Percentiles rank a stretch among this genome's conserved stretches.
phyloP scores from a whole-genome alignment of 2,113 vertebrate genomes.

The Proterorhinus semilunaris region DNA sequence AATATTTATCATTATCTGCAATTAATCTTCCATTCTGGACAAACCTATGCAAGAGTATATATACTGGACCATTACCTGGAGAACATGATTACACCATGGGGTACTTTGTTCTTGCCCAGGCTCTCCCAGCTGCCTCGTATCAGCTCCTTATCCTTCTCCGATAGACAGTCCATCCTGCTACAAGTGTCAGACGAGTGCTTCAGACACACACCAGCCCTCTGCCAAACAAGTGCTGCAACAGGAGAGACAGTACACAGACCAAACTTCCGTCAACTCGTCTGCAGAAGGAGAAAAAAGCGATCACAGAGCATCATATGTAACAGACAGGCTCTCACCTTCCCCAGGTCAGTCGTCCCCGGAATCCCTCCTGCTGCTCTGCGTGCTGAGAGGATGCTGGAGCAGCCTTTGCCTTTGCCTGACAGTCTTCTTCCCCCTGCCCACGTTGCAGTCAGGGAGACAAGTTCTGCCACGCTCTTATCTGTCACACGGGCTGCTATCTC shows the following conservation, averaged over 20 bases:
- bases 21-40: background rate
- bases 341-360: constrained; percentile 65
- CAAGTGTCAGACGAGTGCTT: constrained; percentile 43
- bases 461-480: constrained; percentile 70
- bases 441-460: constrained; percentile 64
- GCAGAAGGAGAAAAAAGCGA: constrained; percentile 50
- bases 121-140: constrained; percentile 90
- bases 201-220: constrained; percentile 46
- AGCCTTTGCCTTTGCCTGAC: constrained; percentile 62
- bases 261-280: constrained; percentile 60
- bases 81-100: constrained; percentile 89
- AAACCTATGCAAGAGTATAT: background rate
- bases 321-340: constrained; percentile 67
- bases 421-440: constrained; percentile 63
- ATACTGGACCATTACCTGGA: constrained; percentile 81
- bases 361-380: constrained; percentile 55
- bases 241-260: constrained; percentile 34
- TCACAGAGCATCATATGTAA: constrained; percentile 11
- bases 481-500: constrained; percentile 72
- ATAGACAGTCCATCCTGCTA: constrained; percentile 74
- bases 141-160: constrained; percentile 83
- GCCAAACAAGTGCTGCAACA: constrained; percentile 52
- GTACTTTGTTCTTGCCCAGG: constrained; percentile 85
- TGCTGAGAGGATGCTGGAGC: constrained; percentile 52
- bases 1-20: constrained; percentile 10